Evolutionary conservation across 1,140 invertebrate genomes (phyloP).

Genomic region (Drosophila fuyamai): DNA sequence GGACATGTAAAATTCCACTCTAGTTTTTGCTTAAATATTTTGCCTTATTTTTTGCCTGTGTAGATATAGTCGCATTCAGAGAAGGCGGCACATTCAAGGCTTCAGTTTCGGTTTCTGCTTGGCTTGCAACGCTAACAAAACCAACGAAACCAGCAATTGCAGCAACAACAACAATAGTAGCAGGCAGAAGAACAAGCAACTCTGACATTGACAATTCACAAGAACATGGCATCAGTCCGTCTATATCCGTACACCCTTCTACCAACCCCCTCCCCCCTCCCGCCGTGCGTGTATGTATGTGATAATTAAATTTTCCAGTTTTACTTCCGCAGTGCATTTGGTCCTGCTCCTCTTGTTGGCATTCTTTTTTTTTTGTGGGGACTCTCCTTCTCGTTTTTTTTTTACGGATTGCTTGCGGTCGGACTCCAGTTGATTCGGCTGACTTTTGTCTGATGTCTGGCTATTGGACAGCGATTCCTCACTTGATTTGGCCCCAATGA

Average conservation of each 20-base stretch:
- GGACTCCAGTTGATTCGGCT: conserved; percentile 42
- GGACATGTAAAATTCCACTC: too few relatives aligned
- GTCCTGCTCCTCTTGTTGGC: conserved; percentile 2
- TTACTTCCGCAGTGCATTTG: conserved; percentile 60
- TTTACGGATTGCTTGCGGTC: conserved; percentile 41
- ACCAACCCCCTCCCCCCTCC: not conserved
- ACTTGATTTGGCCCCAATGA: conserved; percentile 62
- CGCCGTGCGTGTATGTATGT: conserved; percentile 42
- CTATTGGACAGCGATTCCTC: conserved; percentile 23
- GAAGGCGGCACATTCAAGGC: conserved; percentile 49
- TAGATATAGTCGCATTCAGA: not conserved
- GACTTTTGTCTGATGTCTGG: conserved; percentile 42
- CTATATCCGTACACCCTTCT: conserved; percentile 26
- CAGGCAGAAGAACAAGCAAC: conserved; percentile 34
- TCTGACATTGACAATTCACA: conserved; percentile 74
- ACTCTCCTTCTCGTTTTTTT: conserved; percentile 10
- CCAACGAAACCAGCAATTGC: conserved; percentile 43
- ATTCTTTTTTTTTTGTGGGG: not conserved
- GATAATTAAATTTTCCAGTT: conserved; percentile 77
- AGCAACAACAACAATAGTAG: conserved; percentile 9
- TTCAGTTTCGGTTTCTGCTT: conserved; percentile 28
- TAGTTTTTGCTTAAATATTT: too few relatives aligned
- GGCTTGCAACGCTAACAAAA: conserved; percentile 58
- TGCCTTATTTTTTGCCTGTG: conserved; percentile 2
- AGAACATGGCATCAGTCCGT: conserved; percentile 59